Evolutionary conservation across 64 coral and sea anemone genomes (phyloP).

Genomic region (Montipora capricornis): DNA sequence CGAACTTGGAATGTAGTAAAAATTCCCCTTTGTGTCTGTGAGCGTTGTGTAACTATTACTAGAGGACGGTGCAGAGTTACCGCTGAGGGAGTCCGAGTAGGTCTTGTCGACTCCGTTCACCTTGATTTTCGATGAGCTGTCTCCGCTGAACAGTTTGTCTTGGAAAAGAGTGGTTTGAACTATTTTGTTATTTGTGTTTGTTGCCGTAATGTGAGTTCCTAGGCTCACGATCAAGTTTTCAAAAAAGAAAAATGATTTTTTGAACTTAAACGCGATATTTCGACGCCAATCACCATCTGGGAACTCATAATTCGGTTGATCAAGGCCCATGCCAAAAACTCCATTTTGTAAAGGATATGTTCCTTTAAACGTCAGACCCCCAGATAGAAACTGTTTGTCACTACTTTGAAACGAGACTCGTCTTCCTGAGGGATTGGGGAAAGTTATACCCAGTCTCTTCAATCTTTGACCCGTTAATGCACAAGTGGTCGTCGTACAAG

Average conservation of each 20-base stretch:
- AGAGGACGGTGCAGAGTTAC: background rate
- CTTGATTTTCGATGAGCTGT: background rate
- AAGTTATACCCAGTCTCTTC: too few relatives aligned
- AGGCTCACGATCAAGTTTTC: conserved; percentile 66
- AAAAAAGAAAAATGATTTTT: conserved; percentile 82
- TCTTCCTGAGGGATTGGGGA: too few relatives aligned
- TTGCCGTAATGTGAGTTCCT: conserved; percentile 64
- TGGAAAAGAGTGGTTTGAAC: conserved; percentile 80
- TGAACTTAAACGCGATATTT: conserved; percentile 49
- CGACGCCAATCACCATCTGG: background rate
- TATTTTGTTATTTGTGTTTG: background rate
- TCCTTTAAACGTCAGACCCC: conserved; percentile 57
- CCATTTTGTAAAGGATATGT: conserved; percentile 42
- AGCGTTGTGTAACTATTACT: background rate
- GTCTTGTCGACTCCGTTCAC: background rate
- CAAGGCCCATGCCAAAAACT: conserved; percentile 83
- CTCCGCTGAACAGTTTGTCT: conserved; percentile 48
- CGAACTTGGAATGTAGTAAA: conserved; percentile 57
- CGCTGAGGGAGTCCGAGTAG: background rate
- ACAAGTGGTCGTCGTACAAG: too few relatives aligned
- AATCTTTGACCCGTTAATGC: too few relatives aligned
- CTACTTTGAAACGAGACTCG: too few relatives aligned
- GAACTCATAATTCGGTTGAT: conserved; percentile 41
- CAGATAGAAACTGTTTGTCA: conserved; percentile 25
- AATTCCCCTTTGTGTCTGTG: conserved; percentile 40